Base-by-base conservation (phyloP, 2,113 vertebrate genomes). In the Hiodon tergisus region DNA sequence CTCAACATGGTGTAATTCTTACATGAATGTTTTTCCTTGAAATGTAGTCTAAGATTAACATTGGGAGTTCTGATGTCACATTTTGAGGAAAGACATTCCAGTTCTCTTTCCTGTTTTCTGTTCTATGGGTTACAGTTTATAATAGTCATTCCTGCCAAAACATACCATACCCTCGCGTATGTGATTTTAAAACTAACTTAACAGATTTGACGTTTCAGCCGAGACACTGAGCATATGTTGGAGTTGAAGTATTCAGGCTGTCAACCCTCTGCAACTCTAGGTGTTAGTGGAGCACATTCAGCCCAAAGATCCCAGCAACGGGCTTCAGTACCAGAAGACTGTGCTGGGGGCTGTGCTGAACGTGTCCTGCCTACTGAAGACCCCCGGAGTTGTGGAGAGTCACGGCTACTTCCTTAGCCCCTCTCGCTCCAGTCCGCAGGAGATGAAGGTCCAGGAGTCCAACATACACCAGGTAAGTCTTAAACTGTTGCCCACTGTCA, bases 401-500 rank as follows among this genome's bases (percentile, higher is more conserved):
- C 97, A 99, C 0, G 89, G 92, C 46, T 99, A 95, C 82, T 99
- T 99, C 78, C 86, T 96, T 81, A 98, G 92, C 79, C 96, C 97
- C 1, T 95, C 96, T 47, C 94, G 95, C 9, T 95, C 94, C 83
- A 96, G 96, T 72, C 93, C 95, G 0, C 97, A 98, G 73, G 97
- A 99, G 86, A 98, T 97, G 79, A 98, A 97, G 86, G 92, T 98
- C 66, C 97, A 99, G 80, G 96, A 99, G 79, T 93, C 94, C 82
- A 98, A 96, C 85, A 95, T 98, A 79, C 97, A 99, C 80, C 97
- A 99, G 94, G 97, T 98, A 71, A 78, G 84, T 31, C 31, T 31
- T 31, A 31, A 31, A 51, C 54, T 61, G n/a, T 11, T 72, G 50
- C 55, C 61, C 46, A 48, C 17, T 46, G 58, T 47, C 14, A 5